Base-by-base conservation (phyloP, 2,797 vertebrate genomes). In the Sphenopsis melanotis region DNA sequence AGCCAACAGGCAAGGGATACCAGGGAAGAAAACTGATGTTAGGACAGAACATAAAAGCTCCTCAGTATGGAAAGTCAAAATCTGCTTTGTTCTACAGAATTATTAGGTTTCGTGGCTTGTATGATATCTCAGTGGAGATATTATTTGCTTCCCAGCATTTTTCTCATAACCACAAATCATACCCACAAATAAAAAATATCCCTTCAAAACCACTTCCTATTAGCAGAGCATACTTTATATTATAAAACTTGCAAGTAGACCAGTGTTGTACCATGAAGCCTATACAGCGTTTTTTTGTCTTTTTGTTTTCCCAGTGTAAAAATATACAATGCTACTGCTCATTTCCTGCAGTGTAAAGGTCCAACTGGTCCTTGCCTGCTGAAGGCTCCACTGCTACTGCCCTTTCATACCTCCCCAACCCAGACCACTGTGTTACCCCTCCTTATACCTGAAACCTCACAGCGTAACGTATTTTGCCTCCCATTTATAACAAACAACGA, bases 361-460 rank as follows among this genome's bases (percentile, higher is more conserved):
- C 96, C 97, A 69, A 92, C 93, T 5, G 61, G 83, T 96, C 88
- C 70, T 87, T 65, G 80, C 84, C 79, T 71, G 78, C 79, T n/a
- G 34, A 53, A 95, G 95, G 85, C 94, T 96, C 93, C 65, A 59
- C 60, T 69, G 77, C 41, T 77, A 23, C 69, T 90, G 50, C 89
- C 64, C 94, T 94, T 97, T 99, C 99, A 99, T 98, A 99, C 99
- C 97, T 99, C 99, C 10, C 98, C 99, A 12, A 99, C 99, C 99
- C 99, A 99, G 90, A 99, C 98, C 68, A 98, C 98, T 82, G 98
- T 98, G 98, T 99, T 98, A 29, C 98, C 99, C 84, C 98, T 97
- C 97, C 98, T 98, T 91, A 99, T 96, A 92, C 99, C 99, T 14
- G 99, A 98, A 94, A 99, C 98, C 98, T 99, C 99, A 57, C 99